Conservation (phyloP, 53 echinoderm and acorn worm species). For the Holothuria scabra region DNA sequence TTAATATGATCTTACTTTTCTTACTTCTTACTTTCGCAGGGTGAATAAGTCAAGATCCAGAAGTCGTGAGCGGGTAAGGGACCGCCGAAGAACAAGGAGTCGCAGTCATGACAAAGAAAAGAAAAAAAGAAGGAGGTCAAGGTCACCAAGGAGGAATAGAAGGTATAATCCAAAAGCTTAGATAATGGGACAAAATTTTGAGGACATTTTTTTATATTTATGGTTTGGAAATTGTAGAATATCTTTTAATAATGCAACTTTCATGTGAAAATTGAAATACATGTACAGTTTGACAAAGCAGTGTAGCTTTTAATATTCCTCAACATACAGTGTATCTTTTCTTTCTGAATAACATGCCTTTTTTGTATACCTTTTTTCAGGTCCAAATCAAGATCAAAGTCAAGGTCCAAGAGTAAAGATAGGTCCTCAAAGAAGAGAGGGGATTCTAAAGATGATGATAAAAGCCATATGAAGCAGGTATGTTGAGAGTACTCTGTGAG, state of each 20-base stretch:
- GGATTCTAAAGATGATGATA: constrained; percentile 44
- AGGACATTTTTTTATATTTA: not conserved
- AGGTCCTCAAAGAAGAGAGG: constrained; percentile 21
- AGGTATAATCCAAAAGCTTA: not conserved
- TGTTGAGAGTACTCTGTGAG: constrained; percentile 6
- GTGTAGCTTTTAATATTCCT: too few relatives aligned
- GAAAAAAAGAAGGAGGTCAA: constrained; percentile 54
- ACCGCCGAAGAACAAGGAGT: constrained; percentile 64
- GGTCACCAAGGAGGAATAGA: constrained; percentile 35
- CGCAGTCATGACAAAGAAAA: constrained; percentile 58
- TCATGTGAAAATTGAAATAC: too few relatives aligned
- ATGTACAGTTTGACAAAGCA: too few relatives aligned
- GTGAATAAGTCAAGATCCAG: constrained; percentile 51
- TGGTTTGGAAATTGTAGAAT: not conserved
- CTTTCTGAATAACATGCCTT: not conserved
- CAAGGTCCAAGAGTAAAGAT: constrained; percentile 10
- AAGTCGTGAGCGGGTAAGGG: constrained; percentile 59
- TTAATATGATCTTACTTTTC: not conserved
- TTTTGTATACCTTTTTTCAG: not conserved
- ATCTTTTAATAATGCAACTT: too few relatives aligned
- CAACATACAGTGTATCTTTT: too few relatives aligned
- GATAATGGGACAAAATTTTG: not conserved
- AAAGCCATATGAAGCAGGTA: constrained; percentile 44
- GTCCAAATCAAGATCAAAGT: constrained; percentile 22
- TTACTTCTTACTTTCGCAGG: not conserved